Evolutionary conservation across 2,797 vertebrate species (phyloP).

Genomic region (Eupleurogrammus muticus): DNA sequence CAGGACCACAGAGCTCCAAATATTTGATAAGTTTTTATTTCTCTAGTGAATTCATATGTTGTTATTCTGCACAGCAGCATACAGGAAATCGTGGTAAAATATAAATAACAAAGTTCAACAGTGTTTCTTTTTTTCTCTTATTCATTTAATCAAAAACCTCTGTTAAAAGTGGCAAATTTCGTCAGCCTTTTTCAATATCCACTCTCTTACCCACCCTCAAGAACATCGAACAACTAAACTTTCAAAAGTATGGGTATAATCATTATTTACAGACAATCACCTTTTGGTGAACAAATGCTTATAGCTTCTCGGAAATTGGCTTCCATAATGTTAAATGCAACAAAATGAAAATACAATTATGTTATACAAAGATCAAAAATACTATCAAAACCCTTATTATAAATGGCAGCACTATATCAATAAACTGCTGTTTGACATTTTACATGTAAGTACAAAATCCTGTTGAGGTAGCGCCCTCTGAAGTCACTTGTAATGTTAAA

Average conservation of each 20-base stretch:
- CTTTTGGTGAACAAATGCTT: conserved; percentile 85
- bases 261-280: conserved; percentile 86
- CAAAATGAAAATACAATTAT: conserved; percentile 90
- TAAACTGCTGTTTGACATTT: conserved; percentile 88
- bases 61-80: conserved; percentile 88
- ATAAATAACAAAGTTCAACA: conserved; percentile 89
- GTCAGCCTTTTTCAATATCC: conserved; percentile 74
- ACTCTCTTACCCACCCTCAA: conserved; percentile 73
- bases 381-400: conserved; percentile 91
- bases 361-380: conserved; percentile 92
- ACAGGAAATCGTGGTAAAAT: conserved; percentile 87
- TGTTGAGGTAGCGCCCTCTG: conserved; percentile 89
- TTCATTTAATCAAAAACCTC: conserved; percentile 85
- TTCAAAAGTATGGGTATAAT: conserved; percentile 81
- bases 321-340: conserved; percentile 85
- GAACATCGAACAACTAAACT: conserved; percentile 84
- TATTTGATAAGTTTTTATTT: conserved; percentile 86
- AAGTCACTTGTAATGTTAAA: conserved; percentile 89
- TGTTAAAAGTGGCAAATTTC: conserved; percentile 85
- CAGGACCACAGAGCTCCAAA: conserved; percentile 70
- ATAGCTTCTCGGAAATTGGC: conserved; percentile 86
- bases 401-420: conserved; percentile 90
- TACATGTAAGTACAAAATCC: conserved; percentile 88
- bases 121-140: conserved; percentile 84
- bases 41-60: conserved; percentile 85